Conservation (phyloP, 2,888 invertebrate genomes). For the Seladonia tumulorum region DNA sequence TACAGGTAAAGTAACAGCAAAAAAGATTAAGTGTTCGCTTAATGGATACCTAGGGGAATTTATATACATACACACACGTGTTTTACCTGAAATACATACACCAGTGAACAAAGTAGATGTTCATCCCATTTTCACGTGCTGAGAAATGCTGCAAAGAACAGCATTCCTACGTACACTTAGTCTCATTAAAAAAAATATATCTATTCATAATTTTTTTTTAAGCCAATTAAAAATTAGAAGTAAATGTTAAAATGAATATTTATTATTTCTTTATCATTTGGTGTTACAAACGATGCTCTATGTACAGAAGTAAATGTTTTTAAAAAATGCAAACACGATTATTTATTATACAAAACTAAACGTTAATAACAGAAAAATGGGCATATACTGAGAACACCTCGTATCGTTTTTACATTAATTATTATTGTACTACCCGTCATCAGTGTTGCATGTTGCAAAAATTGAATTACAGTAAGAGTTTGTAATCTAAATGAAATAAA, state of each 20-base stretch:
- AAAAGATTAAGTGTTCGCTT: conserved; percentile 17
- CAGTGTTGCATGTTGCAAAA: background rate
- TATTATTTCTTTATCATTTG: background rate
- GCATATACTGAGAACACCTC: background rate
- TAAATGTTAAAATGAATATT: background rate
- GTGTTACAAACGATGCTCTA: background rate
- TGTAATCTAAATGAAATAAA: background rate
- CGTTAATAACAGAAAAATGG: background rate
- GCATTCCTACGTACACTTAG: background rate
- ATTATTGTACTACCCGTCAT: conserved; percentile 1
- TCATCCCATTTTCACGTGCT: background rate
- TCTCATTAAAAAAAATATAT: background rate
- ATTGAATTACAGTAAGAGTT: background rate
- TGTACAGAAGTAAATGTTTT: background rate
- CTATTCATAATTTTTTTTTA: background rate
- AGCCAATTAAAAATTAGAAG: background rate
- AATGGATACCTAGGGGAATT: conserved; percentile 35
- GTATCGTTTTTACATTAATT: background rate
- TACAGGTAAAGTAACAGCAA: conserved; percentile 35
- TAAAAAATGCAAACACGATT: background rate
- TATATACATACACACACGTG: conserved; percentile 39
- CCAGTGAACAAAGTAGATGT: background rate
- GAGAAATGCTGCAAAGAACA: background rate
- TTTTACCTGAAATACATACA: conserved; percentile 21
- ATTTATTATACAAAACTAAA: background rate